Percentiles rank a stretch among this genome's conserved stretches.
These are phyloP conservation scores for Yponomeuta evonymella DNA, from an alignment of 2,888 invertebrate species.

Conservation along the genomic window DNA sequence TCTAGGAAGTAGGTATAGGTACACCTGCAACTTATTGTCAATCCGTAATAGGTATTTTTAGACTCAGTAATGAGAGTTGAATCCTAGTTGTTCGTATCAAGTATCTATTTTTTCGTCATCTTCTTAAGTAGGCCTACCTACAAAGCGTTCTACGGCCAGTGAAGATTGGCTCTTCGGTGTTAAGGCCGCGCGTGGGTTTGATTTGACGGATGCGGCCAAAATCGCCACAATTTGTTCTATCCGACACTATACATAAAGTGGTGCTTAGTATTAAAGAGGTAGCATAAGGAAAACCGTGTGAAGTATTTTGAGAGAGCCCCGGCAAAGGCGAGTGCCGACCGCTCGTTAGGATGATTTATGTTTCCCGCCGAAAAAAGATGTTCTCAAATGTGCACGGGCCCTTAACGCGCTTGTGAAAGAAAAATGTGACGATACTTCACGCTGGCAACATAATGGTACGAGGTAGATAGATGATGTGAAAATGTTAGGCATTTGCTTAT, in stretches of 20 bases:
- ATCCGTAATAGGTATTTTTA: too few relatives aligned
- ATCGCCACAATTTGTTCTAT: background rate
- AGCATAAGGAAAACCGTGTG: conserved; percentile 49
- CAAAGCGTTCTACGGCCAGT: too few relatives aligned
- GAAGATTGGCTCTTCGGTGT: background rate
- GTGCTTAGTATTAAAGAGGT: conserved; percentile 12
- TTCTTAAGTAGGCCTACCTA: too few relatives aligned
- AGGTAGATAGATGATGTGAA: too few relatives aligned
- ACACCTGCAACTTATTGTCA: too few relatives aligned
- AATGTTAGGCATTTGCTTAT: too few relatives aligned
- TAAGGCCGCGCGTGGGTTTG: background rate
- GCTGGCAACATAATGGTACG: background rate
- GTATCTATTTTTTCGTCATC: too few relatives aligned
- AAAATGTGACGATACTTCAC: background rate
- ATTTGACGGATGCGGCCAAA: background rate
- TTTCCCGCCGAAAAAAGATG: conserved; percentile 48
- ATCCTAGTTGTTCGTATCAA: too few relatives aligned
- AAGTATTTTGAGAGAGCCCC: conserved; percentile 45
- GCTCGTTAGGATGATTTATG: conserved; percentile 69
- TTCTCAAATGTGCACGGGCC: conserved; percentile 38
- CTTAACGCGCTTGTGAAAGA: conserved; percentile 23
- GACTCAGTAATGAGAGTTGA: too few relatives aligned
- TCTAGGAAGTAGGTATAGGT: too few relatives aligned
- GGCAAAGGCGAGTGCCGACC: conserved; percentile 22
- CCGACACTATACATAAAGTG: conserved; percentile 4